Base-by-base conservation (phyloP, 2,113 vertebrate species). In the Sander vitreus region DNA sequence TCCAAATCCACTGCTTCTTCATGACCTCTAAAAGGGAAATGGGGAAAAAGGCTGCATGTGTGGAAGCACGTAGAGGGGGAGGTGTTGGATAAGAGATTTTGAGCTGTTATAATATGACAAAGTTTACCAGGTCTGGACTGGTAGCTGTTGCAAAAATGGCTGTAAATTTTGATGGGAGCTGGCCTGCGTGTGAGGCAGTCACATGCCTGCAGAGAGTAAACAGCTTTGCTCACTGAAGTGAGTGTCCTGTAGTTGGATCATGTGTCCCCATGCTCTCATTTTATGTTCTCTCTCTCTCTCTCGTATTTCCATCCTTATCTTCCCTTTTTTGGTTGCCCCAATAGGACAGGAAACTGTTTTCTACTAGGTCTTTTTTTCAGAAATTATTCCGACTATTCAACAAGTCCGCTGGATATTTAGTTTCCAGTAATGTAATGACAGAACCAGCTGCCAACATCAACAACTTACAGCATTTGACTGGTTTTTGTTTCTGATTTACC, bases 201-300 rank as follows among this genome's bases (percentile, higher is more conserved):
- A 91, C 79, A 27, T 90, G 89, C 33, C 36, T 18, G 72, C 62
- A 33, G 71, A 84, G 73, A 72, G 85, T 88, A 88, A 88, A 85
- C 83, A 67, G 90, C 84, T 91, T 83, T 88, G 72, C 83, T 85
- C 80, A 33, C 51, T 89, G 70, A 59, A 88, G 57, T 36, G 64
- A 84, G 81, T n/a, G 51, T 77, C 81, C 79, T 79, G 79, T 80
- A 66, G 83, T 69, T 51, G 36, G 80, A 80, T 76, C 78, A 78
- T 54, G 77, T 83, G 89, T 81, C 27, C 36, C 58, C 64, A 51
- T 68, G 25, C 53, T 67, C 71, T 73, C 23, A 54, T 73, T 51
- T 80, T 57, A n/a, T 70, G 15, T 69, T 12, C 30, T 60, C 54
- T n/a, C 1, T 60, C 54, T n/a, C 1, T 43, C 1, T 43, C 30